Conservation (phyloP, 2,888 invertebrate genomes). For the Apodemia hepburni region DNA sequence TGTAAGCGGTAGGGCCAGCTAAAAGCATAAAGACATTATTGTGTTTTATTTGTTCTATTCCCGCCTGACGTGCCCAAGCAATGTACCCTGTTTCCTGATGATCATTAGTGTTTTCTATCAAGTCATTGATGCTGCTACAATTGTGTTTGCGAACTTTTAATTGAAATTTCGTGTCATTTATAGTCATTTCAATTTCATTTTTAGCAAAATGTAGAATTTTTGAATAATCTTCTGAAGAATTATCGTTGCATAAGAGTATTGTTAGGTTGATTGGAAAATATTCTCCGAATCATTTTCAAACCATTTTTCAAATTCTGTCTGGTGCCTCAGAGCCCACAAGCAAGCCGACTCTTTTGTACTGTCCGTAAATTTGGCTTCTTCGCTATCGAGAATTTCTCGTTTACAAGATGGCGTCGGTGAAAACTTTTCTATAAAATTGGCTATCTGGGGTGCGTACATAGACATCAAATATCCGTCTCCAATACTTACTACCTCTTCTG, state of each 20-base stretch:
- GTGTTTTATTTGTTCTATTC: slow-evolving; percentile 21
- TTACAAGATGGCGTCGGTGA: slow-evolving; percentile 18
- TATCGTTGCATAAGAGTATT: slow-evolving; percentile 18
- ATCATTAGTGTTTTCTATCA: slow-evolving; percentile 8
- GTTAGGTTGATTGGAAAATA: background rate
- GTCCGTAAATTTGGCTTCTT: background rate
- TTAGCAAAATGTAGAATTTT: background rate
- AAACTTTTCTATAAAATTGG: slow-evolving; percentile 16
- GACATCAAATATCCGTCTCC: slow-evolving; percentile 26
- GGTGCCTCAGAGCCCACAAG: slow-evolving; percentile 24
- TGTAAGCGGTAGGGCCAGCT: background rate
- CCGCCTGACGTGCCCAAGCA: background rate
- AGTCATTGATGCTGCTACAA: slow-evolving; percentile 25
- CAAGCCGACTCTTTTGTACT: slow-evolving; percentile 29
- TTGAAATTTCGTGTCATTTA: background rate
- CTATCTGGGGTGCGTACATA: slow-evolving; percentile 24
- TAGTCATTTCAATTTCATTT: background rate
- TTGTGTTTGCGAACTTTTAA: slow-evolving; percentile 7
- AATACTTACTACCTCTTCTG: slow-evolving; percentile 18
- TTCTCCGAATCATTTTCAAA: background rate
- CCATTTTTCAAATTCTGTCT: slow-evolving; percentile 19
- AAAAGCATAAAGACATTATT: slow-evolving; percentile 8
- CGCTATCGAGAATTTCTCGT: slow-evolving; percentile 24
- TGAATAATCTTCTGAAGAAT: slow-evolving; percentile 6
- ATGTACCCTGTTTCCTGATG: background rate